Conservation (phyloP, 2,113 vertebrate genomes). For the Galemys pyrenaicus region DNA sequence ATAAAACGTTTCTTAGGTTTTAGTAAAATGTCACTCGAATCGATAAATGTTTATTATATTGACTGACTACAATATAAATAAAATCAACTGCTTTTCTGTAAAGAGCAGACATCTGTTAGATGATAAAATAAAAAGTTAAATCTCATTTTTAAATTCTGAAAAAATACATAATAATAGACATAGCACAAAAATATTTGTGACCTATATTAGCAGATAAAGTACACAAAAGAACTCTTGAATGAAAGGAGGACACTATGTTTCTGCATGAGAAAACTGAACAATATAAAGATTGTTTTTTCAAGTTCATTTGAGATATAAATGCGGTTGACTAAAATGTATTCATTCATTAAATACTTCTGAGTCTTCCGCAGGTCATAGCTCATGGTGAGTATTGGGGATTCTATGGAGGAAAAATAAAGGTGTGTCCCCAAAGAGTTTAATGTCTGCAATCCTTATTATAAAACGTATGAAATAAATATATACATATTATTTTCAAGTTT, state of each 20-base stretch:
- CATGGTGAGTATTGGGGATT: neutral
- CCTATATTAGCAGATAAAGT: neutral
- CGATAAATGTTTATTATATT: constrained; percentile 23
- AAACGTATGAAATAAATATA: neutral
- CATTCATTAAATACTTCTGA: neutral
- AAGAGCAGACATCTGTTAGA: constrained; percentile 27
- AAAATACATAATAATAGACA: neutral
- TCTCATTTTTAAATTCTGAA: neutral
- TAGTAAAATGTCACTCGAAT: constrained; percentile 38
- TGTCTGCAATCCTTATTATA: neutral
- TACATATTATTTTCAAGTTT: neutral
- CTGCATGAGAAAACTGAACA: neutral
- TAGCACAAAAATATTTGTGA: neutral
- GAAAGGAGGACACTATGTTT: neutral
- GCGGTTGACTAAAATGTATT: neutral
- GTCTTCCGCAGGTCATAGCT: neutral
- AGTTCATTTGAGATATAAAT: neutral
- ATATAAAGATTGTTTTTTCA: neutral
- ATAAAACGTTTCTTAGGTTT: constrained; percentile 24
- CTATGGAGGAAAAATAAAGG: neutral
- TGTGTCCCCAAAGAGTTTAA: neutral
- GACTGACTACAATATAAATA: neutral
- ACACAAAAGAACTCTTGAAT: neutral
- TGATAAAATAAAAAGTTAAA: constrained; percentile 25
- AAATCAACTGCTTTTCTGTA: constrained; percentile 25